phyloP scores from a whole-genome alignment of 2,113 vertebrate species.

The Entelurus aequoreus region DNA sequence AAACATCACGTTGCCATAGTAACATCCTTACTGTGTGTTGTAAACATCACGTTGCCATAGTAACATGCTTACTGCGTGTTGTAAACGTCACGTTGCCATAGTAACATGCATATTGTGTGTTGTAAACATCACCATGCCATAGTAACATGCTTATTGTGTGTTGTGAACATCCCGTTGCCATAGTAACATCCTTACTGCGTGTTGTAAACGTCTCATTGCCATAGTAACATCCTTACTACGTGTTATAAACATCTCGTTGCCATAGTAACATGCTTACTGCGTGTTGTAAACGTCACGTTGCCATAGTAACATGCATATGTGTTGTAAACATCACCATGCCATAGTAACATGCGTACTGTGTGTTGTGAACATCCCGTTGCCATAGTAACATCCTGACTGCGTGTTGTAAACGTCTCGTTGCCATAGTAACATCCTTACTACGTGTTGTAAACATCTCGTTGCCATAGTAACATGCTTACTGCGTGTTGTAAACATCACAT shows the following conservation, averaged over 20 bases:
- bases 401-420: constrained; percentile 65
- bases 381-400: background rate
- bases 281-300: constrained; percentile 65
- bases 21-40: background rate
- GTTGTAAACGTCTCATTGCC: background rate
- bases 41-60: constrained; percentile 67
- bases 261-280: background rate
- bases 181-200: background rate
- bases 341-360: background rate
- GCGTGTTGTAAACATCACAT: constrained; percentile 64
- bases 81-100: background rate
- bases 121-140: constrained; percentile 65
- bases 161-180: background rate
- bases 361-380: constrained; percentile 65
- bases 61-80: background rate
- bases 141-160: background rate
- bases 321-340: constrained; percentile 64
- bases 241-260: constrained; percentile 65
- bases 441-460: constrained; percentile 65
- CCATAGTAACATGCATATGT: background rate
- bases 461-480: background rate
- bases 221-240: background rate
- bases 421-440: background rate
- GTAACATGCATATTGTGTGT: background rate
- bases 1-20: constrained; percentile 67